Conservation (phyloP, 1,140 invertebrate genomes). For the Phortica variegata region DNA sequence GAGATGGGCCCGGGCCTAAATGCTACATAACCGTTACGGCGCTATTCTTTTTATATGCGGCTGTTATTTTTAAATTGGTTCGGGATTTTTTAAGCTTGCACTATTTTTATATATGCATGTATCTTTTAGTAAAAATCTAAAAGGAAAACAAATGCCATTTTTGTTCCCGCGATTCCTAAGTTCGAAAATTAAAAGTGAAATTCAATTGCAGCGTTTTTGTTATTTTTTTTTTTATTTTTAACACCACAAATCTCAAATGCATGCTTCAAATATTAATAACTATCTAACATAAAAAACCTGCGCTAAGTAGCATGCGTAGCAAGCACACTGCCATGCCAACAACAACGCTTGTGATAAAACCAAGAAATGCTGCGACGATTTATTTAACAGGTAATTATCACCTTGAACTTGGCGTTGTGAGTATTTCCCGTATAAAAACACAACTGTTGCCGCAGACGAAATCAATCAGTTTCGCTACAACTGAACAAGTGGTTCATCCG, state of each 20-base stretch:
- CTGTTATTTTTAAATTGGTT: no score
- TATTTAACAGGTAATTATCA: slow-evolving; percentile 27
- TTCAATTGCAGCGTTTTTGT: slow-evolving; percentile 23
- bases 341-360: slow-evolving; percentile 37
- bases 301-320: no score
- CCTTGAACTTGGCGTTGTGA: slow-evolving; percentile 27
- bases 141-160: no score
- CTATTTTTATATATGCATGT: no score
- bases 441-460: slow-evolving; percentile 13
- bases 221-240: slow-evolving; percentile 25
- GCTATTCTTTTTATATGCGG: no score
- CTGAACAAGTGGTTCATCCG: slow-evolving; percentile 24
- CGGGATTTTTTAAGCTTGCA: no score
- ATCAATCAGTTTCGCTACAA: slow-evolving; percentile 36
- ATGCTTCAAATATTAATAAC: slow-evolving; percentile 39
- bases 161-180: no score
- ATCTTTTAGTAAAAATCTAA: no score
- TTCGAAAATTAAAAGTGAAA: slow-evolving; percentile 53
- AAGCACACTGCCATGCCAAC: no score
- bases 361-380: slow-evolving; percentile 7
- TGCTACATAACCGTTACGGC: no score
- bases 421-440: slow-evolving; percentile 30
- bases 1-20: no score
- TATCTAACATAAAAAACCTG: no score
- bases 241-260: slow-evolving; percentile 30